Evolutionary conservation across 2,888 invertebrate genomes (phyloP).

Genomic region (Pheosia gnoma): DNA sequence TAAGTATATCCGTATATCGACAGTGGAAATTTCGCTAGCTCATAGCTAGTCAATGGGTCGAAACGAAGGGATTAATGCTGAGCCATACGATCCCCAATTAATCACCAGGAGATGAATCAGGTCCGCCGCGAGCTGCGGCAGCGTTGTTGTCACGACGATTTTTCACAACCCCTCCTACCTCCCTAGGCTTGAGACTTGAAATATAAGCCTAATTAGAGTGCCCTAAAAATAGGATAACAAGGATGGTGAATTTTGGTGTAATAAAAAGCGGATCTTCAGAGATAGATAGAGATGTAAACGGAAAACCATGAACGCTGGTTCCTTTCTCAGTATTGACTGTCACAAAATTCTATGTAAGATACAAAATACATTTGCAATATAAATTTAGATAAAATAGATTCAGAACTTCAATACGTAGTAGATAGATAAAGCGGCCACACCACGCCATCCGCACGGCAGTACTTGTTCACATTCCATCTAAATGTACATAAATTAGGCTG

Average conservation of each 20-base stretch:
- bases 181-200: conserved; percentile 1
- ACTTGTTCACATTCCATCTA: conserved; percentile 24
- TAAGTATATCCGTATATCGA: conserved; percentile 10
- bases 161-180: conserved; percentile 15
- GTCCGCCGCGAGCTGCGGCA: conserved; percentile 7
- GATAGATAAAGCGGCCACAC: background rate
- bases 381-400: background rate
- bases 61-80: conserved; percentile 38
- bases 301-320: too few species aligned
- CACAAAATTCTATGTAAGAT: too few species aligned
- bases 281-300: too few species aligned
- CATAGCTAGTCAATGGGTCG: conserved; percentile 24
- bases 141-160: conserved; percentile 13
- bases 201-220: conserved; percentile 5
- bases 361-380: background rate
- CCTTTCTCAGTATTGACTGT: too few species aligned
- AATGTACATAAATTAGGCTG: conserved; percentile 39
- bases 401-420: background rate
- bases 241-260: background rate
- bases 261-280: background rate
- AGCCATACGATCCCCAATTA: conserved; percentile 31
- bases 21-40: conserved; percentile 12
- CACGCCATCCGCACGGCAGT: background rate
- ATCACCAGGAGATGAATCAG: conserved; percentile 35
- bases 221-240: background rate